Conservation (phyloP, 2,888 invertebrate species). For the Mesochorus sp. region DNA sequence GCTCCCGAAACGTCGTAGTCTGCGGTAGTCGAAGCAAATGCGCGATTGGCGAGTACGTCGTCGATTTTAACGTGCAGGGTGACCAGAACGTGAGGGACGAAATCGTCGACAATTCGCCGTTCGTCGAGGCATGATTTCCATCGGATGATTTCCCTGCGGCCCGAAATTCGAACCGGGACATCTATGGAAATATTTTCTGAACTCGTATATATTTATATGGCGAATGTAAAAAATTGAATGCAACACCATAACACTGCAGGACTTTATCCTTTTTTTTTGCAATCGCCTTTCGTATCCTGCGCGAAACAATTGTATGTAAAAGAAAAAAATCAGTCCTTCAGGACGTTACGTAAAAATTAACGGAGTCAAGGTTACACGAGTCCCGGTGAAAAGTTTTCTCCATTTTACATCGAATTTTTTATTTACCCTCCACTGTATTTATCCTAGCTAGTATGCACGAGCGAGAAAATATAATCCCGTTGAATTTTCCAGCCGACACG, state of each 20-base stretch:
- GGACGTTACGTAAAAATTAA: too few species aligned
- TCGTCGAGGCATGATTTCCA: constrained; percentile 1
- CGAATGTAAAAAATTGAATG: not conserved
- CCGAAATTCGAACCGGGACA: constrained; percentile 40
- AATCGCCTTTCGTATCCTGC: too few species aligned
- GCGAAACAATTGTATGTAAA: too few species aligned
- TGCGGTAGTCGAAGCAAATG: constrained; percentile 6
- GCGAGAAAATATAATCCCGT: constrained; percentile 16
- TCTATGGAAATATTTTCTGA: constrained; percentile 20
- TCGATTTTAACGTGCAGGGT: constrained; percentile 35
- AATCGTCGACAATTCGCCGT: constrained; percentile 11
- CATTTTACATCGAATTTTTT: not conserved
- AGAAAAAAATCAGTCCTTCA: too few species aligned
- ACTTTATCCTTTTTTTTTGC: too few species aligned
- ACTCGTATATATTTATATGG: not conserved
- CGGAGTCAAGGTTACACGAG: too few species aligned
- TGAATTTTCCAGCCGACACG: constrained; percentile 9
- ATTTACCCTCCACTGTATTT: not conserved
- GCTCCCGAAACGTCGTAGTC: not conserved
- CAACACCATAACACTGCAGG: too few species aligned
- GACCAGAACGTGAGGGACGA: not conserved
- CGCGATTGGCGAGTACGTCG: constrained; percentile 21
- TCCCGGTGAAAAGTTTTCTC: too few species aligned
- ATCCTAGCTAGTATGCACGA: not conserved
- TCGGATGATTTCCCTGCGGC: constrained; percentile 47